Percentiles rank a stretch among this genome's conserved stretches.
Conservation (phyloP, 1,140 invertebrate species). For the Cepaea nemoralis region DNA sequence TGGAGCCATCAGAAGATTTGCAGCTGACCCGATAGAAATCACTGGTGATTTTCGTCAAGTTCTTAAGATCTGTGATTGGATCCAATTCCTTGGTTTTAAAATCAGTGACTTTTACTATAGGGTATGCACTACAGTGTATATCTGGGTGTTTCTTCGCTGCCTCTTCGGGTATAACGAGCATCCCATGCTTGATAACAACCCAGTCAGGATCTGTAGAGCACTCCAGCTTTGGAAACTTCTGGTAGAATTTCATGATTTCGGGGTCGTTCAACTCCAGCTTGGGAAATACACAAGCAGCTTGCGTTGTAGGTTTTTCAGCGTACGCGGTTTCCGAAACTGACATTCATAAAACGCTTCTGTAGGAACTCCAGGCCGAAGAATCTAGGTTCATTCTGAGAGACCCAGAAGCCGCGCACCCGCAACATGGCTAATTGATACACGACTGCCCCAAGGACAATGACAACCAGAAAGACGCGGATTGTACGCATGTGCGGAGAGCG, state of each 20-base stretch:
- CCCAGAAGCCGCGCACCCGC: no score
- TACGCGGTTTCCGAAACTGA: not conserved
- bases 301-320: not conserved
- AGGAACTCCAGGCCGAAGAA: no score
- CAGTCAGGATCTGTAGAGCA: conserved; percentile 73
- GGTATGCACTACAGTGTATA: not conserved
- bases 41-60: not conserved
- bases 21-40: not conserved
- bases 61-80: not conserved
- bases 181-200: conserved; percentile 46
- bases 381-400: no score
- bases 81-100: not conserved
- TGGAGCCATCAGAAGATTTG: not conserved
- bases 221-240: conserved; percentile 75
- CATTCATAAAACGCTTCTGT: no score
- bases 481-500: no score
- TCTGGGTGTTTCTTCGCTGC: not conserved
- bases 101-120: not conserved
- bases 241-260: conserved; percentile 80
- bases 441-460: no score
- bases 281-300: conserved; percentile 76
- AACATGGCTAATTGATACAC: no score
- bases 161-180: not conserved
- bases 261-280: conserved; percentile 78
- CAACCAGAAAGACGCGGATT: no score